Conservation (phyloP, 1,140 invertebrate genomes). For the Nasonia vitripennis region DNA sequence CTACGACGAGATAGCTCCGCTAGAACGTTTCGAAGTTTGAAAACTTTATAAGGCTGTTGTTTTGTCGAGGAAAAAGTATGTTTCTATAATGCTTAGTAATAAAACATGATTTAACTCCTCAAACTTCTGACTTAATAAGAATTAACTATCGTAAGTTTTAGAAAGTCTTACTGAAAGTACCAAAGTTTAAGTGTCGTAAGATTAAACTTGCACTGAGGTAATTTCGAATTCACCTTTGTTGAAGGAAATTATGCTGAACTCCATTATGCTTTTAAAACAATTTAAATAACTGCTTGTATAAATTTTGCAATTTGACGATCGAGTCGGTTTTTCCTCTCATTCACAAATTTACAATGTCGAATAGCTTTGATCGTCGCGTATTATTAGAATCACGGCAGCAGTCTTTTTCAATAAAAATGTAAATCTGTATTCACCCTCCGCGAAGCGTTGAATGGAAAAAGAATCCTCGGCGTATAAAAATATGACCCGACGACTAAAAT, state of each 20-base stretch:
- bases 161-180: slow-evolving; percentile 40
- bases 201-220: slow-evolving; percentile 45
- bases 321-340: background rate
- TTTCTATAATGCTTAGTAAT: slow-evolving; percentile 32
- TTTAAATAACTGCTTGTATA: slow-evolving; percentile 1
- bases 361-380: background rate
- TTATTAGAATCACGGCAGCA: slow-evolving; percentile 3
- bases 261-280: slow-evolving; percentile 12
- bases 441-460: slow-evolving; percentile 8
- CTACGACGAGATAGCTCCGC: background rate
- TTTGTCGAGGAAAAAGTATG: slow-evolving; percentile 4
- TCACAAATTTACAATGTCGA: background rate
- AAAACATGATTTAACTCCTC: slow-evolving; percentile 50
- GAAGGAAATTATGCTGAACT: slow-evolving; percentile 29
- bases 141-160: slow-evolving; percentile 48
- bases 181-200: slow-evolving; percentile 38
- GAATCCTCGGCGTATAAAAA: background rate
- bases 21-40: slow-evolving; percentile 24
- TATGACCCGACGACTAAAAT: slow-evolving; percentile 33
- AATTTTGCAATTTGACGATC: background rate
- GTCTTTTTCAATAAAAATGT: slow-evolving; percentile 32
- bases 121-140: slow-evolving; percentile 50
- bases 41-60: slow-evolving; percentile 24
- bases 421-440: slow-evolving; percentile 17
- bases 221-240: slow-evolving; percentile 36